Conservation (phyloP, 2,113 vertebrate species). For the Porphyrio hochstetteri region DNA sequence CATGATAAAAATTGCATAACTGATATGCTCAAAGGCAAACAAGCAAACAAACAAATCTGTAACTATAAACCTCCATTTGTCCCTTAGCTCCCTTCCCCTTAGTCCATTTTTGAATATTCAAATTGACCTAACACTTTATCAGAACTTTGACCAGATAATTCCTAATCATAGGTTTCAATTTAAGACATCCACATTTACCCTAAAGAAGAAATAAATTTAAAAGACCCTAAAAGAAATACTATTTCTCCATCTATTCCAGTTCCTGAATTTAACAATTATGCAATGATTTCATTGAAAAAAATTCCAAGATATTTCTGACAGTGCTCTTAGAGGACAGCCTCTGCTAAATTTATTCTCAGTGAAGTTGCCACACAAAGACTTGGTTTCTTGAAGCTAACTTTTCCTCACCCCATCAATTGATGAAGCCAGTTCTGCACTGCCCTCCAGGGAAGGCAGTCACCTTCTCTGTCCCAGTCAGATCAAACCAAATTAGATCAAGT, state of each 20-base stretch:
- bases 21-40: neutral
- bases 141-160: neutral
- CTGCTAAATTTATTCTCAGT: neutral
- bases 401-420: neutral
- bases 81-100: neutral
- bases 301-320: neutral
- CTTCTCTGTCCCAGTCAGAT: neutral
- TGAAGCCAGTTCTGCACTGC: neutral
- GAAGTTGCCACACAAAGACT: neutral
- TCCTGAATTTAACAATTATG: neutral
- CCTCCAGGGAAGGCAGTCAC: neutral
- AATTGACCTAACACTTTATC: neutral
- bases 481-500: neutral
- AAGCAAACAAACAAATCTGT: neutral
- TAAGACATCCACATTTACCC: neutral
- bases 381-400: neutral
- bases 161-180: neutral
- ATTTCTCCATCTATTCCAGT: neutral
- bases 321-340: neutral
- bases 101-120: neutral
- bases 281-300: neutral
- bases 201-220: neutral
- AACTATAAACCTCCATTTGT: neutral
- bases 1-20: neutral
- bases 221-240: neutral